Conservation (phyloP, 2,797 vertebrate genomes). For the Rhabdomys pumilio region DNA sequence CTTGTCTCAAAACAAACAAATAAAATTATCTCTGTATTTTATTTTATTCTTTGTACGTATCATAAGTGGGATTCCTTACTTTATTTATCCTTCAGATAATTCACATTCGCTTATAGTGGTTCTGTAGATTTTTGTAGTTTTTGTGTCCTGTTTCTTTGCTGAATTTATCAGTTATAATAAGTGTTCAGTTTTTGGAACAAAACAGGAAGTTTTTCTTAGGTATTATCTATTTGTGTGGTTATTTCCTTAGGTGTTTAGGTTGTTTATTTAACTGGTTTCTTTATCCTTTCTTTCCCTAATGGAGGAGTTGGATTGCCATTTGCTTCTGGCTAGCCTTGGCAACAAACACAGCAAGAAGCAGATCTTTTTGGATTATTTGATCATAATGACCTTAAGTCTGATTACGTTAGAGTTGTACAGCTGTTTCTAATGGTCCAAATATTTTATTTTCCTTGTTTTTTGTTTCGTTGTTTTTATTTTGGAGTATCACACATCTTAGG, state of each 20-base stretch:
- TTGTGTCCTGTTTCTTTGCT: background rate
- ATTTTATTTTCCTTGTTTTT: background rate
- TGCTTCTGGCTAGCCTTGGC: background rate
- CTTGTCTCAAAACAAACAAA: too few species aligned
- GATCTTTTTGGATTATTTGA: background rate
- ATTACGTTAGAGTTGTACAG: background rate
- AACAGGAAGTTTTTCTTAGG: background rate
- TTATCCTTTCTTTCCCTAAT: background rate
- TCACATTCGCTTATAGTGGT: background rate
- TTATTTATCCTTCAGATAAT: background rate
- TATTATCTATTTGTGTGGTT: background rate
- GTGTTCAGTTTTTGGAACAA: background rate
- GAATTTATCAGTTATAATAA: background rate
- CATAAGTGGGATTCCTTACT: background rate
- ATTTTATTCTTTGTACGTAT: background rate
- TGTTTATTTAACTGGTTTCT: background rate
- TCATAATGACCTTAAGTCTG: background rate
- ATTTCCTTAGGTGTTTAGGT: background rate
- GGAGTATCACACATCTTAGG: background rate
- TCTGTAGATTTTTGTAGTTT: background rate
- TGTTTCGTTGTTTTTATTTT: background rate
- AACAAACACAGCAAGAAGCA: background rate
- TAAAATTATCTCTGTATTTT: background rate
- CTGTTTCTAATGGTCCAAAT: background rate
- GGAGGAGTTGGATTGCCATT: background rate